Evolutionary conservation across 2,113 vertebrate genomes (phyloP), one percentile per base, ranked within the genome.

Genomic region (Amphiprion percula): DNA sequence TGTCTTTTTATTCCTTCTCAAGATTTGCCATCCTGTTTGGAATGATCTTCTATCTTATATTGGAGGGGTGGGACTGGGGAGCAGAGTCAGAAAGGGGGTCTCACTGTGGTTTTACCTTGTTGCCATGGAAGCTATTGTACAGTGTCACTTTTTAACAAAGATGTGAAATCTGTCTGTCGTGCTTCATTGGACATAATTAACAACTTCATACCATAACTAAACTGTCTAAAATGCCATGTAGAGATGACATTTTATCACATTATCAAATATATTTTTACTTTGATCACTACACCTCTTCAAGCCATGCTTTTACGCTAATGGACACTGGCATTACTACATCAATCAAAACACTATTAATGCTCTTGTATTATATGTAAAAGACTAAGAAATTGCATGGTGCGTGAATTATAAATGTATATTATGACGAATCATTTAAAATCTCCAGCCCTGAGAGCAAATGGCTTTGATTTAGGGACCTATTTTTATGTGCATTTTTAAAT

Each of bases 281-380:
- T 89, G 28, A 83, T 77, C 85, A 79, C 60, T 70, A 69, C 77
- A 89, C 74, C 53, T 89, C 68, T 77, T 86, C 69, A 90, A 88
- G 80, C 81, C 88, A 88, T 88, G 84, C 77, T 88, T 86, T 88
- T 78, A 86, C 66, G 66, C 62, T 84, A 81, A 85, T 65, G 74
- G 68, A 88, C 87, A 87, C 64, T 76, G 80, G 64, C 84, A 89
- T 92, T 79, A 75, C 78, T 26, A 68, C 89, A 90, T 88, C 74
- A 59, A 80, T 85, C 83, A 87, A 83, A 87, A 87, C 79, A 86
- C 83, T 87, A 88, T 83, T 85, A 91, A 88, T 76, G 74, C 81
- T 93, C 86, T 91, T 95, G 94, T 95, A 94, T 92, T 92, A 92
- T 93, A 94, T 95, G 90, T 94, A 93, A 95, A 93, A 92, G 85